phyloP scores from a whole-genome alignment of 2,113 vertebrate species.

The Amphiprion percula region DNA sequence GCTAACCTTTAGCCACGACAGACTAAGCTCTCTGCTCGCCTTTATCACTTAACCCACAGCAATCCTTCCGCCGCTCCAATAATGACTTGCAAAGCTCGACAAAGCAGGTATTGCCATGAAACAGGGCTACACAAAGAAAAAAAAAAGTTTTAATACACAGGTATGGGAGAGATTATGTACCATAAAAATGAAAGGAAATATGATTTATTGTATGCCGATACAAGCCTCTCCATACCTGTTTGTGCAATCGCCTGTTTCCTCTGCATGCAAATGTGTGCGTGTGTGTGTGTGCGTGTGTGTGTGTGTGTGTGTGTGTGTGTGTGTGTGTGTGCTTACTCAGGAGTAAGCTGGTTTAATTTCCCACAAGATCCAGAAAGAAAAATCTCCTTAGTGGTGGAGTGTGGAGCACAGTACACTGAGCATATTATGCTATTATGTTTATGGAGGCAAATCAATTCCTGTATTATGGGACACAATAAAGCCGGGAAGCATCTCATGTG shows the following conservation, averaged over 20 bases:
- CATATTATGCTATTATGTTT: constrained; percentile 78
- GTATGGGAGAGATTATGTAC: constrained; percentile 4
- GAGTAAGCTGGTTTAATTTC: constrained; percentile 77
- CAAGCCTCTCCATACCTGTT: constrained; percentile 7
- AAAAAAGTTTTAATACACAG: constrained; percentile 5
- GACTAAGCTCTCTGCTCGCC: constrained; percentile 66
- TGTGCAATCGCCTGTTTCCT: constrained; percentile 42
- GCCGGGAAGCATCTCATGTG: constrained; percentile 34
- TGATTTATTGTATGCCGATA: constrained; percentile 10
- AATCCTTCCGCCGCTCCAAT: constrained; percentile 34
- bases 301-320: constrained; percentile 17
- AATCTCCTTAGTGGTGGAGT: constrained; percentile 71
- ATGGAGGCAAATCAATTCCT: constrained; percentile 76
- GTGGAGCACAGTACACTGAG: constrained; percentile 65
- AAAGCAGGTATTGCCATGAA: constrained; percentile 52
- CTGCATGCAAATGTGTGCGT: constrained; percentile 16
- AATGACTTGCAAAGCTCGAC: constrained; percentile 60
- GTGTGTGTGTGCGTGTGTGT: background rate
- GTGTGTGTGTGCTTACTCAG: constrained; percentile 35
- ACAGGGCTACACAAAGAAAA: constrained; percentile 12
- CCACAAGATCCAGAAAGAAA: constrained; percentile 73
- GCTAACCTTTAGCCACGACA: constrained; percentile 76
- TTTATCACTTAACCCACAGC: constrained; percentile 66
- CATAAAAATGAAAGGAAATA: constrained; percentile 18
- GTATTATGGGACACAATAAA: constrained; percentile 64